Percentiles rank a stretch among this genome's conserved stretches.
These are phyloP conservation scores for Lepidocyrtinus sp. DNA, from an alignment of 2,888 invertebrate species.

Conservation along the genomic window DNA sequence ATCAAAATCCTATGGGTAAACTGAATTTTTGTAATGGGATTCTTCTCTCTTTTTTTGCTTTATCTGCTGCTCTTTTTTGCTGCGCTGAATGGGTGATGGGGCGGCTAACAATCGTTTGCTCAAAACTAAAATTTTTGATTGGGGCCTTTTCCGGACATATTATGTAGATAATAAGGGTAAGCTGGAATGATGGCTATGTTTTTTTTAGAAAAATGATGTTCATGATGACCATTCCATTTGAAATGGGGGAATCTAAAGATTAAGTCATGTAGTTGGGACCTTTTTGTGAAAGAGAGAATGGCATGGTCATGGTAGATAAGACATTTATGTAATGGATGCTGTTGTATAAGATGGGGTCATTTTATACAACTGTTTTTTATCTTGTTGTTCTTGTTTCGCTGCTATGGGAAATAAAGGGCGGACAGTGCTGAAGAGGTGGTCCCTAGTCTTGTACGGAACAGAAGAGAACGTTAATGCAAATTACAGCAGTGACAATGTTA, in stretches of 20 bases:
- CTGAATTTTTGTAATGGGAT: constrained; percentile 12
- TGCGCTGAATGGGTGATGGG: constrained; percentile 32
- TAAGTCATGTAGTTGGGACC: too few species aligned
- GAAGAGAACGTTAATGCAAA: constrained; percentile 74
- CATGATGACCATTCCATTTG: constrained; percentile 5
- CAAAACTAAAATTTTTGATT: neutral
- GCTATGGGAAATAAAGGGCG: constrained; percentile 77
- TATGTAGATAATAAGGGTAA: constrained; percentile 55
- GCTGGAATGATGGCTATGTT: constrained; percentile 16
- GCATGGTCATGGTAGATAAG: too few species aligned
- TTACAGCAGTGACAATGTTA: constrained; percentile 38
- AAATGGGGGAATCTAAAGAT: neutral
- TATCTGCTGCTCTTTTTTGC: constrained; percentile 9
- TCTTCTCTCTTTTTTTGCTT: constrained; percentile 35
- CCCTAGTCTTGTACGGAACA: constrained; percentile 93
- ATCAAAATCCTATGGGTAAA: too few species aligned
- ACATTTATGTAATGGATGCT: too few species aligned
- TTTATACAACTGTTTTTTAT: constrained; percentile 16
- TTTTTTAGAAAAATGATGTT: constrained; percentile 10
- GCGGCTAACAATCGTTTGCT: too few species aligned
- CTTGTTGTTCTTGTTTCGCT: constrained; percentile 9
- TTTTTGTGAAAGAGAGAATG: neutral
- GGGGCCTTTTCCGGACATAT: neutral
- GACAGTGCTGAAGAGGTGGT: constrained; percentile 93
- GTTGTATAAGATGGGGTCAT: too few species aligned